phyloP scores from a whole-genome alignment of 2,113 vertebrate genomes.

The Syngnathus scovelli region DNA sequence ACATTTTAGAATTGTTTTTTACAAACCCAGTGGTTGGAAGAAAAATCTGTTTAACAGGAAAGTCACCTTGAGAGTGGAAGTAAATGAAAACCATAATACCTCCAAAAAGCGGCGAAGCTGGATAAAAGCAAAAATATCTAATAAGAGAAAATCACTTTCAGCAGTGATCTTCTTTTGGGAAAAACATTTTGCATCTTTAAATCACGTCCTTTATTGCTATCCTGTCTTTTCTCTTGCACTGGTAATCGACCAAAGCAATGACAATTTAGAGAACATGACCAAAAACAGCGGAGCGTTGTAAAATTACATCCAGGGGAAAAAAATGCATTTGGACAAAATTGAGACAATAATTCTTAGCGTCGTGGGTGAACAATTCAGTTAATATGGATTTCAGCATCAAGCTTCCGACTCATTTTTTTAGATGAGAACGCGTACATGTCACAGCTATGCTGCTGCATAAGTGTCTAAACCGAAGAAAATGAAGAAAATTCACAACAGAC shows the following conservation, averaged over 20 bases:
- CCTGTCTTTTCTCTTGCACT: conserved; percentile 8
- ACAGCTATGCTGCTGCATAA: conserved; percentile 17
- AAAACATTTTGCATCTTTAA: conserved; percentile 23
- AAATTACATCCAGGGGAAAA: conserved; percentile 18
- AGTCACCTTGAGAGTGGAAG: conserved; percentile 11
- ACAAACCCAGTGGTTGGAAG: neutral
- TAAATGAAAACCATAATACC: conserved; percentile 13
- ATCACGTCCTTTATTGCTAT: conserved; percentile 12
- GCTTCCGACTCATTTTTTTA: conserved; percentile 32
- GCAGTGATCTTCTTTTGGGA: neutral
- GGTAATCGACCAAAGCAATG: conserved; percentile 24
- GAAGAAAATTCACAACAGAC: too few relatives aligned
- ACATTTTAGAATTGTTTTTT: neutral
- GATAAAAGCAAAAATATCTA: conserved; percentile 24
- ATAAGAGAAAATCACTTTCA: conserved; percentile 29
- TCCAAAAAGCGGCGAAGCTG: conserved; percentile 5
- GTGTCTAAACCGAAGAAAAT: too few relatives aligned
- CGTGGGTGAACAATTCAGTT: conserved; percentile 40
- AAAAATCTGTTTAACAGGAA: conserved; percentile 1
- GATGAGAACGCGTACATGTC: conserved; percentile 31
- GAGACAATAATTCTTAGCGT: conserved; percentile 33
- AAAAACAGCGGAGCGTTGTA: conserved; percentile 11
- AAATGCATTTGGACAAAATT: conserved; percentile 37
- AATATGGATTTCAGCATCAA: conserved; percentile 37
- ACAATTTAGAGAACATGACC: conserved; percentile 5